These are phyloP conservation scores for Physocephala rufipes DNA, from an alignment of 2,888 invertebrate genomes.

Conservation along the genomic window DNA sequence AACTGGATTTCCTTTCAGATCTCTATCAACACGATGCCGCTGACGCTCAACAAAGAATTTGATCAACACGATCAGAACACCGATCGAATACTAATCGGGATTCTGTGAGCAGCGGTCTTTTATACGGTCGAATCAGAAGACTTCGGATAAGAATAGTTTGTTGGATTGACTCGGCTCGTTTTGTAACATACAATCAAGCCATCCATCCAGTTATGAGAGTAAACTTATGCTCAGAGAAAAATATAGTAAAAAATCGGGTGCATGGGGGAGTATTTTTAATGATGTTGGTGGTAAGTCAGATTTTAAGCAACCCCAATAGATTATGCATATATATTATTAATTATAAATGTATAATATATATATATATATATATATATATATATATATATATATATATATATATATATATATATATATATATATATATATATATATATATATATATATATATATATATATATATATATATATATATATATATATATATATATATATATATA, in stretches of 20 bases:
- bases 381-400: no score
- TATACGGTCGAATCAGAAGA: constrained; percentile 30
- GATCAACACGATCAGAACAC: constrained; percentile 53
- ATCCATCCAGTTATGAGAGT: not conserved
- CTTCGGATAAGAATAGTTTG: constrained; percentile 30
- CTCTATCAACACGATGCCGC: constrained; percentile 25
- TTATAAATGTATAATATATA: no score
- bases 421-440: no score
- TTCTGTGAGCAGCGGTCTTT: constrained; percentile 31
- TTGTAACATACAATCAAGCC: constrained; percentile 1
- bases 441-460: no score
- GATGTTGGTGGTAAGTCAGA: no score
- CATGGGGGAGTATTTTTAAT: no score
- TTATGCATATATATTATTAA: no score
- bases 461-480: no score
- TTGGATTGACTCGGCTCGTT: constrained; percentile 13
- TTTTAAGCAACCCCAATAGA: no score
- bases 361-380: no score
- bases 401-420: no score
- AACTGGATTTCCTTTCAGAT: constrained; percentile 25
- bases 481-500: no score
- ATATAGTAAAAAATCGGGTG: constrained; percentile 5
- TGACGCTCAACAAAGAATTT: constrained; percentile 2
- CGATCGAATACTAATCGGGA: constrained; percentile 63
- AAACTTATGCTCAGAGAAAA: not conserved